Evolutionary conservation across 2,888 invertebrate species (phyloP).

Genomic region (Ecdyonurus torrentis): DNA sequence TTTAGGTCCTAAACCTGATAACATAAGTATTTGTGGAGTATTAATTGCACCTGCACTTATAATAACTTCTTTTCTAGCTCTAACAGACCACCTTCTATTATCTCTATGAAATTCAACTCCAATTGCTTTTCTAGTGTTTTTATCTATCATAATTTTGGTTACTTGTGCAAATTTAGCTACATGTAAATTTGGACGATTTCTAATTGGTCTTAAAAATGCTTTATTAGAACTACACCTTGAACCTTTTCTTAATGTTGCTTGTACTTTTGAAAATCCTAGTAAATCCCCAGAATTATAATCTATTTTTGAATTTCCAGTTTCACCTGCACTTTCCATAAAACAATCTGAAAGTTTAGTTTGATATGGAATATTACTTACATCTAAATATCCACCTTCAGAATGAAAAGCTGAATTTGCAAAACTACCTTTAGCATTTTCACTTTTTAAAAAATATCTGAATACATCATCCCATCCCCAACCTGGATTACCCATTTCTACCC

Average conservation of each 20-base stretch:
- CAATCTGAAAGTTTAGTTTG: slow-evolving; percentile 8
- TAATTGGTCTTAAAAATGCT: slow-evolving; percentile 34
- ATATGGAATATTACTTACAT: slow-evolving; percentile 7
- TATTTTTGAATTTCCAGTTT: neutral
- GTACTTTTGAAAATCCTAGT: slow-evolving; percentile 50
- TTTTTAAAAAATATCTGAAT: slow-evolving; percentile 40
- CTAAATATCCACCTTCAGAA: slow-evolving; percentile 7
- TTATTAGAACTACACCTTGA: slow-evolving; percentile 14
- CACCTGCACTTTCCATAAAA: slow-evolving; percentile 10
- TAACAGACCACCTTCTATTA: slow-evolving; percentile 22
- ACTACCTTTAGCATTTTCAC: slow-evolving; percentile 32
- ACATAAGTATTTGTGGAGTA: slow-evolving; percentile 28
- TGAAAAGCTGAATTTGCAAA: slow-evolving; percentile 11
- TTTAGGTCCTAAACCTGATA: slow-evolving; percentile 43
- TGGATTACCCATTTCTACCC: slow-evolving; percentile 24
- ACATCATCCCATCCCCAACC: slow-evolving; percentile 30
- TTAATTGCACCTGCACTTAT: slow-evolving; percentile 19
- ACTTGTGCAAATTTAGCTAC: slow-evolving; percentile 36
- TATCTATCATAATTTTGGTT: slow-evolving; percentile 35
- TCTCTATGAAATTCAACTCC: slow-evolving; percentile 13
- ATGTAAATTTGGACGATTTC: slow-evolving; percentile 35
- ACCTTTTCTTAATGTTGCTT: slow-evolving; percentile 21
- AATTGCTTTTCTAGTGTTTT: slow-evolving; percentile 26
- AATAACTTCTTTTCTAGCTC: slow-evolving; percentile 35
- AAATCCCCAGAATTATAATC: slow-evolving; percentile 19